Evolutionary conservation across 1,140 invertebrate genomes (phyloP).

Genomic region (Drosophila rufa): DNA sequence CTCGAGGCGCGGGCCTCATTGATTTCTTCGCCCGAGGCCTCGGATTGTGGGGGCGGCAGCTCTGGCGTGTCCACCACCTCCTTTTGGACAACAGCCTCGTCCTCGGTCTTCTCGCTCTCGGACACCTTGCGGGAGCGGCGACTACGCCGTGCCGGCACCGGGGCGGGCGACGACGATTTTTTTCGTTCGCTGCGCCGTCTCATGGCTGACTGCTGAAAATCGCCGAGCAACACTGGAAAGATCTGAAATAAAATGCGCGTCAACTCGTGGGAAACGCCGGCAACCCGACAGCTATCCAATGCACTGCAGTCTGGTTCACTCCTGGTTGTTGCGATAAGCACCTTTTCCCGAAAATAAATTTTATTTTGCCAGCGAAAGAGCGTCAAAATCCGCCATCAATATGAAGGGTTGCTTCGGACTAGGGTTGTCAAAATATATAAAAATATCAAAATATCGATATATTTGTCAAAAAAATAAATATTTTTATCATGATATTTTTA

Average conservation of each 20-base stretch:
- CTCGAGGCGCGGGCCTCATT: conserved; percentile 63
- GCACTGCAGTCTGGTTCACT: conserved; percentile 21
- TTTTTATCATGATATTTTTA: too few relatives aligned
- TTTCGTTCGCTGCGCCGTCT: conserved; percentile 81
- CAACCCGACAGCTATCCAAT: conserved; percentile 20
- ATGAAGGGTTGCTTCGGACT: conserved; percentile 52
- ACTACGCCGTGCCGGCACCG: conserved; percentile 71
- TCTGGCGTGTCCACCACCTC: conserved; percentile 36
- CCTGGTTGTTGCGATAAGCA: conserved; percentile 22
- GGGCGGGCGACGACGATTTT: conserved; percentile 78
- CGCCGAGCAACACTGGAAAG: conserved; percentile 44
- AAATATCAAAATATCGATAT: too few relatives aligned
- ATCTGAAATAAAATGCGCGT: conserved; percentile 51
- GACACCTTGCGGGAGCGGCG: conserved; percentile 66
- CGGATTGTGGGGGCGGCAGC: conserved; percentile 2
- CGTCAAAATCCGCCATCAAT: conserved; percentile 77
- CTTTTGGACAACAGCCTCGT: conserved; percentile 56
- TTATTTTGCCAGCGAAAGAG: conserved; percentile 66
- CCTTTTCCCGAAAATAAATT: conserved; percentile 53
- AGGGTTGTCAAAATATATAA: too few relatives aligned
- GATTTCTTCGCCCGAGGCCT: conserved; percentile 49
- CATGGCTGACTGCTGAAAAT: conserved; percentile 58
- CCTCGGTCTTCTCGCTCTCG: conserved; percentile 65
- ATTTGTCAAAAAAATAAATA: too few relatives aligned
- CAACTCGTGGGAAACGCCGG: conserved; percentile 30